Evolutionary conservation across 2,888 invertebrate species (phyloP).

Genomic region (Automeris io): DNA sequence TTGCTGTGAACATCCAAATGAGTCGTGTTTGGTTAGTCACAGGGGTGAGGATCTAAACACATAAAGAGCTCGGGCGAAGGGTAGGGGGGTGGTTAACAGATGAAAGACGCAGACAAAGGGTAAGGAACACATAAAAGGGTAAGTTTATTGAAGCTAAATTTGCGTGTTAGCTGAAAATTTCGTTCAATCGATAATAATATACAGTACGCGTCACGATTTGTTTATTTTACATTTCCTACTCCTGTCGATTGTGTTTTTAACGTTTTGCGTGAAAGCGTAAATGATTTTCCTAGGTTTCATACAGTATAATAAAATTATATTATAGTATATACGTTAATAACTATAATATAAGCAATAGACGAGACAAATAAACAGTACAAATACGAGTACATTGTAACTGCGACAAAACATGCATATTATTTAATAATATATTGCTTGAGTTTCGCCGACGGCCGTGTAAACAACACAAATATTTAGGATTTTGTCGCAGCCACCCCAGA

Average conservation of each 20-base stretch:
- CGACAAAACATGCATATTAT: slow-evolving; percentile 53
- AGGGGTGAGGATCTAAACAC: slow-evolving; percentile 75
- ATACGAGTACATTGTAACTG: slow-evolving; percentile 68
- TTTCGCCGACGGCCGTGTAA: slow-evolving; percentile 31
- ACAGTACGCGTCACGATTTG: slow-evolving; percentile 64
- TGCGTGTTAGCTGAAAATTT: slow-evolving; percentile 74
- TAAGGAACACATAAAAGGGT: slow-evolving; percentile 79
- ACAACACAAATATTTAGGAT: slow-evolving; percentile 33
- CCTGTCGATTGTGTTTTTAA: slow-evolving; percentile 68
- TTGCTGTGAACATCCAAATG: slow-evolving; percentile 69
- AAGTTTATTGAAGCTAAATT: slow-evolving; percentile 76
- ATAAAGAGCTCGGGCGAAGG: slow-evolving; percentile 74
- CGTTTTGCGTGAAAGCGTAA: slow-evolving; percentile 77
- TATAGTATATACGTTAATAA: slow-evolving; percentile 59
- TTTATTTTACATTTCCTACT: slow-evolving; percentile 63
- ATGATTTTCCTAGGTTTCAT: slow-evolving; percentile 75
- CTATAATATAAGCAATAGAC: slow-evolving; percentile 75
- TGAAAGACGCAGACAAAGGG: slow-evolving; percentile 90
- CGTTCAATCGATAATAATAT: slow-evolving; percentile 64
- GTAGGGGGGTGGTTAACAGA: slow-evolving; percentile 80
- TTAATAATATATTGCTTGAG: slow-evolving; percentile 24
- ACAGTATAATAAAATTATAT: slow-evolving; percentile 66
- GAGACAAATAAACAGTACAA: slow-evolving; percentile 75
- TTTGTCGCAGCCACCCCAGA: slow-evolving; percentile 69
- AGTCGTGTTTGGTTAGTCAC: slow-evolving; percentile 72